Evolutionary conservation across 2,888 invertebrate species (phyloP).

Genomic region (Hipparchia sbordonii): DNA sequence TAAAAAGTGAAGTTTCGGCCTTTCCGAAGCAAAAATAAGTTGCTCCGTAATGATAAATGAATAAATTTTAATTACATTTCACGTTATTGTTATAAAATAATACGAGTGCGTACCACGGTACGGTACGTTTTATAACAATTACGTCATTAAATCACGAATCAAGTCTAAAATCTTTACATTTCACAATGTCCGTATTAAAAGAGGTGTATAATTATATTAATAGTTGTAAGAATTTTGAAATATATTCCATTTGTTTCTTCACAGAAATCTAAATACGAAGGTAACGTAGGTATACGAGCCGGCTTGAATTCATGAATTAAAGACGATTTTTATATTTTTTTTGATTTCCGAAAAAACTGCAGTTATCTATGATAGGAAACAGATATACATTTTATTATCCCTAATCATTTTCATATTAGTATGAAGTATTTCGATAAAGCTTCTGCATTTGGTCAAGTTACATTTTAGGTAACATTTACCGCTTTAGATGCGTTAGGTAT

Average conservation of each 20-base stretch:
- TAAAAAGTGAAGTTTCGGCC: slow-evolving; percentile 44
- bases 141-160: too few species aligned
- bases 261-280: neutral
- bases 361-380: slow-evolving; percentile 6
- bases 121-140: too few species aligned
- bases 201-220: neutral
- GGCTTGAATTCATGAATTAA: neutral
- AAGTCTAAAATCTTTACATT: neutral
- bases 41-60: slow-evolving; percentile 25
- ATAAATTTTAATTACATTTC: slow-evolving; percentile 23
- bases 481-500: too few species aligned
- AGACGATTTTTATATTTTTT: slow-evolving; percentile 14
- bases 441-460: too few species aligned
- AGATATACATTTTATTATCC: slow-evolving; percentile 10
- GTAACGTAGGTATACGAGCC: neutral
- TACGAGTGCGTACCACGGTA: too few species aligned
- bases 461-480: too few species aligned
- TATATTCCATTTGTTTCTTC: neutral
- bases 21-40: slow-evolving; percentile 32
- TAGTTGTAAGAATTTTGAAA: neutral
- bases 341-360: slow-evolving; percentile 3
- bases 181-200: neutral
- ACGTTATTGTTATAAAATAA: neutral
- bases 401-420: neutral
- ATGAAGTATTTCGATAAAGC: too few species aligned